phyloP scores from a whole-genome alignment of 2,888 invertebrate species.

The Steromphala cineraria region DNA sequence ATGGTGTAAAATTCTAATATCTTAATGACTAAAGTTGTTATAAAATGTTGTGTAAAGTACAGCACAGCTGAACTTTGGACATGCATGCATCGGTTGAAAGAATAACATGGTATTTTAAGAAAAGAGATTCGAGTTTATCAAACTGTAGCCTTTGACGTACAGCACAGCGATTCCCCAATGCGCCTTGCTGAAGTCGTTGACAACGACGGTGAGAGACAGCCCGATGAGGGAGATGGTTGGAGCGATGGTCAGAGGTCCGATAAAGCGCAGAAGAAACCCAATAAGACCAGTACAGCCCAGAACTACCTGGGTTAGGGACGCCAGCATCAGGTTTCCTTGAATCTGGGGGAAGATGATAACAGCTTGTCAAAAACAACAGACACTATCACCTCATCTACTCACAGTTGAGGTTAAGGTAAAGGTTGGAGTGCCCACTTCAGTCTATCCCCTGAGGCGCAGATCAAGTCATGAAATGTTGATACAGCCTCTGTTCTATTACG shows the following conservation, averaged over 20 bases:
- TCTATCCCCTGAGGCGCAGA: no score
- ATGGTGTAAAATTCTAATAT: no score
- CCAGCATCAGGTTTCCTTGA: constrained; percentile 56
- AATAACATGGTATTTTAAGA: no score
- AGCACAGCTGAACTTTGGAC: no score
- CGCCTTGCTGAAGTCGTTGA: constrained; percentile 84
- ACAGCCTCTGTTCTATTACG: no score
- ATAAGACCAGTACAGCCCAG: constrained; percentile 55
- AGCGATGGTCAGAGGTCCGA: constrained; percentile 89
- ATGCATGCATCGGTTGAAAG: no score
- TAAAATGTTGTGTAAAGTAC: no score
- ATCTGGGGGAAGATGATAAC: constrained; percentile 40
- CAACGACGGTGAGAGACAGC: constrained; percentile 87
- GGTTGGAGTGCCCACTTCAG: no score
- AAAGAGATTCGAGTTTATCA: no score
- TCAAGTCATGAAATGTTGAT: no score
- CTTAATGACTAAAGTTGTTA: no score
- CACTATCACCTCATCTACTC: background rate
- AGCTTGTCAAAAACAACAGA: background rate
- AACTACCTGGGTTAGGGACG: constrained; percentile 54
- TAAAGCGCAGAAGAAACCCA: constrained; percentile 73
- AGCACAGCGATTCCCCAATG: constrained; percentile 89
- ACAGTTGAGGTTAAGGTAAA: background rate
- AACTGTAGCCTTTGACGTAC: constrained; percentile 77
- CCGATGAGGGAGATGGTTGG: constrained; percentile 90